Percentiles rank a stretch among this genome's conserved stretches.
Conservation (phyloP, 2,797 vertebrate genomes). For the Furcifer pardalis region DNA sequence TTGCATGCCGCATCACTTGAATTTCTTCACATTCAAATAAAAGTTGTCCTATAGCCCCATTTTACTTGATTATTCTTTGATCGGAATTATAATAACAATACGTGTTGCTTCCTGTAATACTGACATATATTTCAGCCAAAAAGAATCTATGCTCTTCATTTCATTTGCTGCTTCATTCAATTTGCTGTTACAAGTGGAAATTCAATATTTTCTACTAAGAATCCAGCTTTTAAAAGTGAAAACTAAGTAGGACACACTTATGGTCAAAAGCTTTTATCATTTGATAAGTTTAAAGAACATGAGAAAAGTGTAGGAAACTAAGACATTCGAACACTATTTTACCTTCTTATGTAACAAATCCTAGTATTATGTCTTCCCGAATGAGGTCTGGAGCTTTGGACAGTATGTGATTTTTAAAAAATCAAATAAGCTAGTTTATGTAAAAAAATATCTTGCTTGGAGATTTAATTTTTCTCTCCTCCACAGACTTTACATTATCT, state of each 20-base stretch:
- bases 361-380: not conserved
- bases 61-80: too few relatives aligned
- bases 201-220: conserved; percentile 37
- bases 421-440: not conserved
- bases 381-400: not conserved
- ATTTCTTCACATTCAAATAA: too few relatives aligned
- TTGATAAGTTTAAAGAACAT: not conserved
- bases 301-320: not conserved
- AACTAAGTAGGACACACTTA: not conserved
- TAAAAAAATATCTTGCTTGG: not conserved
- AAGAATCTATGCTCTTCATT: conserved; percentile 10
- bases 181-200: conserved; percentile 34
- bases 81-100: conserved; percentile 35
- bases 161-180: conserved; percentile 33
- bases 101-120: conserved; percentile 26
- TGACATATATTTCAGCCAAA: conserved; percentile 38
- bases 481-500: fast-evolving
- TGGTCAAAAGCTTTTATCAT: conserved; percentile 8
- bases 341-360: not conserved
- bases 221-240: conserved; percentile 14
- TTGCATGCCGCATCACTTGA: too few relatives aligned
- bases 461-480: not conserved
- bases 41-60: too few relatives aligned
- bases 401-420: fast-evolving
- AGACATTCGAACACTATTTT: fast-evolving